Conservation (phyloP, 1,140 invertebrate genomes). For the Calycopis cecrops region DNA sequence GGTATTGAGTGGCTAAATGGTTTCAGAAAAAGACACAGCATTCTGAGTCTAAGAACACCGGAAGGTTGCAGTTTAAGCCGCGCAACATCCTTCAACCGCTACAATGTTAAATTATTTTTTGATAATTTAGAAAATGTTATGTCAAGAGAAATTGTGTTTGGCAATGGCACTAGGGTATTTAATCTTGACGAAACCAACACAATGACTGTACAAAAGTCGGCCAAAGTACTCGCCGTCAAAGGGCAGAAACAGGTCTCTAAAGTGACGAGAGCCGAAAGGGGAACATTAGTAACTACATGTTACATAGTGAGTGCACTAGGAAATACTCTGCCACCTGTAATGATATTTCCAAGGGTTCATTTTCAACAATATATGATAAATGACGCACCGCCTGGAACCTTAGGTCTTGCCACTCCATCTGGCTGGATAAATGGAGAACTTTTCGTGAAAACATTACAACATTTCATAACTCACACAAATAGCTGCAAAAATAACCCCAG, state of each 20-base stretch:
- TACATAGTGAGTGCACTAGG: slow-evolving; percentile 10
- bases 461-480: slow-evolving; percentile 37
- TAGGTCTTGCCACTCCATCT: slow-evolving; percentile 28
- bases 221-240: slow-evolving; percentile 14
- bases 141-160: not conserved
- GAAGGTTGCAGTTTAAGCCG: slow-evolving; percentile 3
- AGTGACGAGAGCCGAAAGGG: slow-evolving; percentile 41
- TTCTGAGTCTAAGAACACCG: not conserved
- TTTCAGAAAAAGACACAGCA: not conserved
- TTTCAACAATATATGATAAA: slow-evolving; percentile 31
- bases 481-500: slow-evolving; percentile 18
- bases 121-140: slow-evolving; percentile 2
- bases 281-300: slow-evolving; percentile 29
- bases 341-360: slow-evolving; percentile 27
- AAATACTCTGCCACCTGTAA: slow-evolving; percentile 3
- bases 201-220: slow-evolving; percentile 35
- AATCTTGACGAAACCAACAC: slow-evolving; percentile 44
- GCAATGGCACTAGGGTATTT: slow-evolving; percentile 11
- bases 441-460: slow-evolving; percentile 25
- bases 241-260: slow-evolving; percentile 41
- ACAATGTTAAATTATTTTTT: slow-evolving; percentile 8
- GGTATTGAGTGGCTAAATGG: not conserved
- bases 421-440: slow-evolving; percentile 24
- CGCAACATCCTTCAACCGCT: slow-evolving; percentile 8
- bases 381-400: slow-evolving; percentile 40